Percentiles rank a stretch among this genome's conserved stretches.
Conservation (phyloP, 2,888 invertebrate species). For the Andrena minutula region DNA sequence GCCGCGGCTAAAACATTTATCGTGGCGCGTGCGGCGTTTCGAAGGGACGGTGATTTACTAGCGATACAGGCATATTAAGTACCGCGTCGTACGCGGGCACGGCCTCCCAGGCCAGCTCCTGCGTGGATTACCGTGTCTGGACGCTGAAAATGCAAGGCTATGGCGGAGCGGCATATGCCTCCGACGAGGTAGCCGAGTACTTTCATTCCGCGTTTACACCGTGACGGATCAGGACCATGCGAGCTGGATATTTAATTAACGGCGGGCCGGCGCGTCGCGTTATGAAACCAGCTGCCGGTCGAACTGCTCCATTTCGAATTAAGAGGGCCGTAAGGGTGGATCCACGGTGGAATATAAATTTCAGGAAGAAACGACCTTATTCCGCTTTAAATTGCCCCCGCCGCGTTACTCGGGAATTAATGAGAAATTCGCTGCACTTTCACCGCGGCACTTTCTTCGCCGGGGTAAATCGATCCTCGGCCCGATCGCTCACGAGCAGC, state of each 20-base stretch:
- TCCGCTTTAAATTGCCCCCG: constrained; percentile 7
- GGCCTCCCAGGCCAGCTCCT: background rate
- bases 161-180: constrained; percentile 8
- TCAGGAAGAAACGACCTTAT: constrained; percentile 14
- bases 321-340: constrained; percentile 40
- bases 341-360: constrained; percentile 22
- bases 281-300: constrained; percentile 65
- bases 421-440: constrained; percentile 40
- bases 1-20: constrained; percentile 27
- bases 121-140: constrained; percentile 25
- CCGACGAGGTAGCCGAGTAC: constrained; percentile 18
- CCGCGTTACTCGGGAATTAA: constrained; percentile 40
- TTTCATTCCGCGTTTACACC: constrained; percentile 53
- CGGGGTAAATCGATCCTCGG: constrained; percentile 22
- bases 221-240: constrained; percentile 72
- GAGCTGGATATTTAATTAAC: constrained; percentile 78
- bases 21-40: constrained; percentile 40
- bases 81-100: constrained; percentile 5
- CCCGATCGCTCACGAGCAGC: background rate
- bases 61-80: constrained; percentile 43
- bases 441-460: constrained; percentile 32
- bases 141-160: constrained; percentile 40
- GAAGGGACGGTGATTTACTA: constrained; percentile 45
- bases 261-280: constrained; percentile 69
- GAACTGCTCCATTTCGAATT: constrained; percentile 47